Evolutionary conservation across 2,113 vertebrate genomes (phyloP), one percentile per base, ranked within the genome.

Genomic region (Guaruba guarouba): DNA sequence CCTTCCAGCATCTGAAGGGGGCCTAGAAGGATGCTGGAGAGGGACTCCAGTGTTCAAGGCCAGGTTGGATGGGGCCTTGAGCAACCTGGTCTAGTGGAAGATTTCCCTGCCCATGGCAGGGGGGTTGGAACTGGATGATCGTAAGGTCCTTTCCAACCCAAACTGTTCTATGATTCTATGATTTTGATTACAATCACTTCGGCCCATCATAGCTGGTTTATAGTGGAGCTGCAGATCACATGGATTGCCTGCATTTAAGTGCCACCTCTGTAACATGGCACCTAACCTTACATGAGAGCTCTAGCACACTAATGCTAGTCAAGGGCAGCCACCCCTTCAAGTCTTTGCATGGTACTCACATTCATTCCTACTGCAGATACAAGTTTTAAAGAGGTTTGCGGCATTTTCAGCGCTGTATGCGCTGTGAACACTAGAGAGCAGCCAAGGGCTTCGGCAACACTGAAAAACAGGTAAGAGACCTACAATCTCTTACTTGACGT

Each of bases 381-480:
- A 19, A 6, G 1, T 57, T 87, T 64, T 33, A 68, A 75, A 5
- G 25, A 33, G 48, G 51, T 49, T 4, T 10, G 41, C 7, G 52
- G 67, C 37, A 25, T 37, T 85, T 61, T 61, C 37, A 22, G 68
- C 1, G 17, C 51, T 87, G 13, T 67, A 16, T 4, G 1, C 14
- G 41, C 74, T 66, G 62, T 73, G 88, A 92, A 88, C 92, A 39
- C 95, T 80, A 96, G 92, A 77, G 96, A 69, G 96, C 95, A 94
- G 88, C 37, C 95, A 76, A 94, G 95, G 20, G 63, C 85, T 94
- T 75, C 90, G 66, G 77, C 41, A 52, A 17, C 48, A 6, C 46
- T 69, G n/a, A 64, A 62, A 90, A 90, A 78, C 1, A 39, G 55
- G 31, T 1, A 6, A 64, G 33, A 79, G 11, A 76, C 41, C 24